A percentile compares a stretch with the other conserved stretches of the same genome.
Evolutionary conservation across 1,140 invertebrate species (phyloP).

Genomic region (Drosophila jambulina): DNA sequence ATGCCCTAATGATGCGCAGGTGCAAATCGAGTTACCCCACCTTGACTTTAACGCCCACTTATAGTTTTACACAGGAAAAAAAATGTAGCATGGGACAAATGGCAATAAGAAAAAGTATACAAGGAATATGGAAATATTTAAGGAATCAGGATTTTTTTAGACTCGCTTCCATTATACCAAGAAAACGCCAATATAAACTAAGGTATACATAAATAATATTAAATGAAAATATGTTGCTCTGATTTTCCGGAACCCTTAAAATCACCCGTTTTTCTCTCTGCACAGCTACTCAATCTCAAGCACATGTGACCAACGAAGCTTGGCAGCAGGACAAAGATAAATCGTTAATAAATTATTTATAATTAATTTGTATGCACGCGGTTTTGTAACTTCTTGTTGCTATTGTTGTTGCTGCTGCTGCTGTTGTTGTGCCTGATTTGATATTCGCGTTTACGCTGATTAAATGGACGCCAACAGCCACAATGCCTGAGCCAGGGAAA

Average conservation of each 20-base stretch:
- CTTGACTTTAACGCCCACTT: constrained; percentile 3
- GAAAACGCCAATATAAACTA: background rate
- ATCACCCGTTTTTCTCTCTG: constrained; percentile 1
- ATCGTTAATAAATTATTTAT: constrained; percentile 84
- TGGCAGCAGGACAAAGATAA: constrained; percentile 78
- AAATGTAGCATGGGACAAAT: background rate
- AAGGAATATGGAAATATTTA: background rate
- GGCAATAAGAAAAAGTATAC: background rate
- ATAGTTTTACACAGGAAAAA: constrained; percentile 11
- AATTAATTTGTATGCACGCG: constrained; percentile 81
- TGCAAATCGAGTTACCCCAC: constrained; percentile 40
- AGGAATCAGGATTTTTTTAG: too few relatives aligned
- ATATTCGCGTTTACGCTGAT: constrained; percentile 82
- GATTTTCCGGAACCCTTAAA: background rate
- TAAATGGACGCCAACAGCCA: constrained; percentile 73
- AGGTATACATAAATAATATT: background rate
- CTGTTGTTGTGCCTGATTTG: constrained; percentile 60
- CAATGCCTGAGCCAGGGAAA: constrained; percentile 16
- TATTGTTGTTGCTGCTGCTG: constrained; percentile 14
- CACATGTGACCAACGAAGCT: constrained; percentile 54
- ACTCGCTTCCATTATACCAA: background rate
- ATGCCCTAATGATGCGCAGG: constrained; percentile 62
- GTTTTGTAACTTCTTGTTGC: constrained; percentile 61
- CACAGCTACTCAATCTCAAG: constrained; percentile 46
- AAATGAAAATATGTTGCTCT: background rate